Base-by-base conservation (phyloP, 2,888 invertebrate species). In the Pimpla rufipes region DNA sequence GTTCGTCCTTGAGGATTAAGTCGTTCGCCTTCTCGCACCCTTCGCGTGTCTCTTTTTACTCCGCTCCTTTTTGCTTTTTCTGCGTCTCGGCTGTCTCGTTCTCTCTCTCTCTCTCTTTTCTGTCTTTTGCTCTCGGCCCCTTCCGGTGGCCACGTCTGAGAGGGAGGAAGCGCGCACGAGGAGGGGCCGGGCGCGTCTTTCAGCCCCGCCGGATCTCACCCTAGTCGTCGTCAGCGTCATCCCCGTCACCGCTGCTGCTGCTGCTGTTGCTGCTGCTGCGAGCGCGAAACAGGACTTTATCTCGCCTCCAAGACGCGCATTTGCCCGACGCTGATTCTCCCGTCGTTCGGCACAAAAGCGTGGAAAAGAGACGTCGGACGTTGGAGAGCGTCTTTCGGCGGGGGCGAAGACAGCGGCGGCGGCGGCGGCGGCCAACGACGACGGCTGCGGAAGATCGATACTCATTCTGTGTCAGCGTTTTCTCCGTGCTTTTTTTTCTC, bases 91-190 rank as follows among this genome's bases (percentile, higher is more conserved):
- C 67, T 45, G 11, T 66, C 57, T 55, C 71, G 77, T 76, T 71
- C 64, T 78, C 29, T 11, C 35, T n/a, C 76, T 57, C 57, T 5
- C 29, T 5, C 29, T 5, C 29, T 29, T 29, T 29, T 29, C 5
- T 29, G 3, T 29, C 29, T 29, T 5, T 29, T 5, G 2, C 29
- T 29, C 29, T 29, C 29, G 29, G 18, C 35, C 50, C 74, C 75
- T 68, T 55, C 55, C 45, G 59, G 23, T 16, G 55, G 37, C 62
- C 70, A n/a, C 16, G 40, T 66, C 45, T 18, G 13, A 66, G 47
- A 70, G 74, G 85, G 70, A 75, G 83, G 62, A 81, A 23, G 7
- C 10, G 57, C 87, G 87, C 85, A 87, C n/a, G n/a, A n/a, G n/a
- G 87, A 75, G 67, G 57, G 83, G 64, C 79, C 59, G 77, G 42